phyloP scores from a whole-genome alignment of 2,888 invertebrate species.

The Pimpla rufipes region DNA sequence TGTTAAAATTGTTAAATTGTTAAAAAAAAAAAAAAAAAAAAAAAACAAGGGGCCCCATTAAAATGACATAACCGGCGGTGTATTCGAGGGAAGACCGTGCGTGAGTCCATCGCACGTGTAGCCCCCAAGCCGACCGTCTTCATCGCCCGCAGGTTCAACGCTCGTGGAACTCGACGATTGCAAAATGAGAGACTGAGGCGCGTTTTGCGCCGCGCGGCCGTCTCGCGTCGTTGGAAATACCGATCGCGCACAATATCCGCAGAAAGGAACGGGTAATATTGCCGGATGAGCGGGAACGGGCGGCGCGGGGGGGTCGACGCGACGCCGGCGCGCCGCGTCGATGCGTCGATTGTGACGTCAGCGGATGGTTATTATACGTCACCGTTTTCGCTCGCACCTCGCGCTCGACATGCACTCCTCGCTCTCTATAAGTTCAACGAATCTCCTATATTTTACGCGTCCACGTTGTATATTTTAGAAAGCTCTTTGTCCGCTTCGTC shows the following conservation, averaged over 20 bases:
- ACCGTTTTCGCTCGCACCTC: slow-evolving; percentile 9
- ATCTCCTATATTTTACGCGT: neutral
- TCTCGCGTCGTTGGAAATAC: slow-evolving; percentile 23
- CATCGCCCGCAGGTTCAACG: slow-evolving; percentile 26
- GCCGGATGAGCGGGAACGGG: slow-evolving; percentile 6
- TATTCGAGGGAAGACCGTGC: neutral
- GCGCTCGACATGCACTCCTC: neutral
- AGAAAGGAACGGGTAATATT: slow-evolving; percentile 23
- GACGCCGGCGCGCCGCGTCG: neutral
- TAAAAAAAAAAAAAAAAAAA: neutral
- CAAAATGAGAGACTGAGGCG: slow-evolving; percentile 12
- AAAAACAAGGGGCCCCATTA: neutral
- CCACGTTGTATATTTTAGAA: too few relatives aligned
- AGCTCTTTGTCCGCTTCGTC: too few relatives aligned
- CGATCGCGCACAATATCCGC: slow-evolving; percentile 27
- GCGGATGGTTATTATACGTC: neutral
- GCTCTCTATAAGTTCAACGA: neutral
- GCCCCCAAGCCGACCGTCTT: neutral
- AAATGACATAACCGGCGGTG: neutral
- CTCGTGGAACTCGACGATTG: slow-evolving; percentile 19
- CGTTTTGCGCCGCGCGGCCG: slow-evolving; percentile 14
- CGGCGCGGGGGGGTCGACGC: neutral
- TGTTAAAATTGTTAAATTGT: too few relatives aligned
- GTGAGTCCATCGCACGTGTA: neutral
- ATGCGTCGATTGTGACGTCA: slow-evolving; percentile 27